Evolutionary conservation across 2,888 invertebrate species (phyloP), one percentile per base, ranked within the genome.

Genomic region (Philonicus albiceps): DNA sequence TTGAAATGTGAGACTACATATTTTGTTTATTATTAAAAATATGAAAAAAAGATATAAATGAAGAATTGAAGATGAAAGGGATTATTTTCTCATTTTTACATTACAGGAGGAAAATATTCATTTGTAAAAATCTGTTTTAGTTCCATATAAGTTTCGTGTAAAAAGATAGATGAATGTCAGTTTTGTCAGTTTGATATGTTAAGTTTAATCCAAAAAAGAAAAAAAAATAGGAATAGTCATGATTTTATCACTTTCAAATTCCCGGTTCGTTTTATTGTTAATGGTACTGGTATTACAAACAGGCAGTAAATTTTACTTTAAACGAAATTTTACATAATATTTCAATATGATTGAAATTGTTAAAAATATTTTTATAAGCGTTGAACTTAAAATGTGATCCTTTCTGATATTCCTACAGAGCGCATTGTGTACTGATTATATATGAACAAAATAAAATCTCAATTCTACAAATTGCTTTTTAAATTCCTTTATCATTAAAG

Each of bases 361-460:
- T 86, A 85, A 88, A 86, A 86, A 87, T 88, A 88, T 88, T 88
- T 88, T 88, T 88, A 88, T 88, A 88, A 88, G 87, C 86, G 87
- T 88, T 88, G 86, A 88, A 87, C 86, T 88, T 80, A 88, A 88
- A 88, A 87, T 87, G 87, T 88, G 87, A 87, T 88, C 86, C 87
- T 88, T 88, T 88, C 88, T 87, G 87, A 88, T 88, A 87, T 88
- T 88, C 87, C 88, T 87, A 88, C 87, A 88, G 75, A 88, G 86
- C 55, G 85, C 88, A 88, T 87, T 88, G 85, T 88, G 87, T 87
- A 88, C 86, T 87, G 86, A 88, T 88, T 86, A 85, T 85, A 87
- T 80, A 87, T 87, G 87, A 88, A 88, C 86, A 87, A 87, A 88
- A 87, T 87, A 88, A 88, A 88, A 87, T 87, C 87, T 87, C 87